Evolutionary conservation across 2,888 invertebrate genomes (phyloP).

Genomic region (Phlogophora meticulosa): DNA sequence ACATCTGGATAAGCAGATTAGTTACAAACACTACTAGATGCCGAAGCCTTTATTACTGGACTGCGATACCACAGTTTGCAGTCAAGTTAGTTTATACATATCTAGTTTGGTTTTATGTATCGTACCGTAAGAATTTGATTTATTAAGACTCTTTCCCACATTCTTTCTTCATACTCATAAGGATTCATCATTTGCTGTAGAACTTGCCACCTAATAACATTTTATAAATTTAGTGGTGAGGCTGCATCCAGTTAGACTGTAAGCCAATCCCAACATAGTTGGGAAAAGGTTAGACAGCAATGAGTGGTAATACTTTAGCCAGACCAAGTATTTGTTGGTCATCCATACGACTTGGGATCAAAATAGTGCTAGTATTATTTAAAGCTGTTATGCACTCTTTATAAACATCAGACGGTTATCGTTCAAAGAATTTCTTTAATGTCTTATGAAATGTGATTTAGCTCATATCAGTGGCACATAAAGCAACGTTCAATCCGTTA

Average conservation of each 20-base stretch:
- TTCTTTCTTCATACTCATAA: too few species aligned
- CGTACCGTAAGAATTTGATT: background rate
- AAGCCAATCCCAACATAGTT: too few species aligned
- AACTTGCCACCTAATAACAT: background rate
- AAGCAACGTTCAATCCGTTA: slow-evolving; percentile 63
- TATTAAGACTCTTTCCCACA: background rate
- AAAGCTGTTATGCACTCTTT: slow-evolving; percentile 7
- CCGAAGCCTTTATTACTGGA: background rate
- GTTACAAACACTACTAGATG: background rate
- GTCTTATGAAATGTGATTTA: slow-evolving; percentile 63
- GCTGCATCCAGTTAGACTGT: background rate
- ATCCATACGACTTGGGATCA: background rate
- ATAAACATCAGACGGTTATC: slow-evolving; percentile 29
- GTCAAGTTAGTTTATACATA: background rate
- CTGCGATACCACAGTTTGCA: background rate
- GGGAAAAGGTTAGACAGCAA: too few species aligned
- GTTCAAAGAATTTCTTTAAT: slow-evolving; percentile 58
- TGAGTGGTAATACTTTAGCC: background rate
- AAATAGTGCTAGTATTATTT: background rate
- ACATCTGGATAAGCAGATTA: background rate
- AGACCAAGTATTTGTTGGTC: background rate
- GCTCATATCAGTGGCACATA: slow-evolving; percentile 61
- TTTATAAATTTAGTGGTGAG: background rate
- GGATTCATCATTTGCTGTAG: background rate
- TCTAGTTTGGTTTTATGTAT: background rate